These are phyloP conservation scores for Cettia cetti DNA, from an alignment of 2,113 vertebrate species.

Conservation along the genomic window DNA sequence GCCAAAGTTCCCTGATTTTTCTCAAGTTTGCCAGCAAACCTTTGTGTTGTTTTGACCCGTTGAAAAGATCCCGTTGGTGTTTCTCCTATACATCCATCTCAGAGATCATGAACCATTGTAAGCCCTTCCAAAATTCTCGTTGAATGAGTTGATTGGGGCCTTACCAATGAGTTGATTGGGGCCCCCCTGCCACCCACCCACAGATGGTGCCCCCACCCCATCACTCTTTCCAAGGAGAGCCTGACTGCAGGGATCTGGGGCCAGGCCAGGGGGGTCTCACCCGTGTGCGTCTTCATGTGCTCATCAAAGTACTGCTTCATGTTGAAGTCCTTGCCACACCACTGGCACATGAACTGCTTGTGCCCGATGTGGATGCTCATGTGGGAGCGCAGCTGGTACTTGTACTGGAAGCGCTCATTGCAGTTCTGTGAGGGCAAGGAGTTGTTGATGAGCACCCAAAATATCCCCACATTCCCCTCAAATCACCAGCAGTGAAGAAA, in stretches of 20 bases:
- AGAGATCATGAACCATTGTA: fast-evolving
- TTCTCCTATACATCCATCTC: not conserved
- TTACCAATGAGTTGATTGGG: fast-evolving
- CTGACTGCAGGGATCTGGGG: no score
- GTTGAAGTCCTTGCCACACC: slow-evolving; percentile 85
- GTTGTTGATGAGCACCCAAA: not conserved
- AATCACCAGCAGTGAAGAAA: not conserved
- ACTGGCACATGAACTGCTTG: slow-evolving; percentile 86
- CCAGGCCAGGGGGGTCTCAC: not conserved
- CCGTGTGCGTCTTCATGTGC: slow-evolving; percentile 82
- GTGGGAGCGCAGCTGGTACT: slow-evolving; percentile 82
- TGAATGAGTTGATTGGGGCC: fast-evolving
- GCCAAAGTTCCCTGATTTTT: not conserved
- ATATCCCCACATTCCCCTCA: fast-evolving
- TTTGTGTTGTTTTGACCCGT: not conserved
- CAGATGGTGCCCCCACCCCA: not conserved
- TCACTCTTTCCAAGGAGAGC: fast-evolving
- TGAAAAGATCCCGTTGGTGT: no score
- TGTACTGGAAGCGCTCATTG: slow-evolving; percentile 89
- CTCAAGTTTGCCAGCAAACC: not conserved
- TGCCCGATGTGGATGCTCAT: slow-evolving; percentile 85
- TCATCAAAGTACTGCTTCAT: slow-evolving; percentile 85
- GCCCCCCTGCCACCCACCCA: not conserved
- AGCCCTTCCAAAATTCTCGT: not conserved
- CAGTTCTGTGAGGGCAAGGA: slow-evolving; percentile 75